Conservation (phyloP, 2,888 invertebrate genomes). For the Oasisia sp. region DNA sequence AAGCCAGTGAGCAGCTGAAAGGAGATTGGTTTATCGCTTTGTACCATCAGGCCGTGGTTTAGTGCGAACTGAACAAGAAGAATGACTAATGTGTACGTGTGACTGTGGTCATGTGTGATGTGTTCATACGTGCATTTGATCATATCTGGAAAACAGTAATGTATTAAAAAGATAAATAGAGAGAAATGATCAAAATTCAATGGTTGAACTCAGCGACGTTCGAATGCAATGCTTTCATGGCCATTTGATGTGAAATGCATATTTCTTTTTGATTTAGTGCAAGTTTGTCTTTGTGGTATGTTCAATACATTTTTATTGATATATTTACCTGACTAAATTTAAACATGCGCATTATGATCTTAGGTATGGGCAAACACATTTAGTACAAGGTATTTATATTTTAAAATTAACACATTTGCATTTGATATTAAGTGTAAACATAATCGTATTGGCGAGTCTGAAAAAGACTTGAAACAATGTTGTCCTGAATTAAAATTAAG, state of each 20-base stretch:
- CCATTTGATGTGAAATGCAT: neutral
- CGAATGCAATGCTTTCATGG: neutral
- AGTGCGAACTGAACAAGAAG: neutral
- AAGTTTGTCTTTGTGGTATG: neutral
- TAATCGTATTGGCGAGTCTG: too few species aligned
- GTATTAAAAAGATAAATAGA: neutral
- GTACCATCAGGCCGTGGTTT: neutral
- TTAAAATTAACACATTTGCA: too few species aligned
- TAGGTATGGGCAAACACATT: too few species aligned
- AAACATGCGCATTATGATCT: too few species aligned
- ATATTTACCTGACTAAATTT: neutral
- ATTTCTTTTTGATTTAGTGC: neutral
- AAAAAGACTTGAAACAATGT: too few species aligned
- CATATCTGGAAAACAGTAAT: neutral
- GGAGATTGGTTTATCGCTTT: neutral
- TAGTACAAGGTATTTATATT: too few species aligned
- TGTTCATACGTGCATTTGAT: neutral
- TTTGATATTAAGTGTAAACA: too few species aligned
- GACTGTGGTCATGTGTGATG: neutral
- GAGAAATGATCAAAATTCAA: neutral
- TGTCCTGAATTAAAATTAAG: too few species aligned
- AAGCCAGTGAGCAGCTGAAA: neutral
- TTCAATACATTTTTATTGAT: neutral
- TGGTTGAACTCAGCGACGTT: too few species aligned
- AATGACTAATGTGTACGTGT: neutral